These are phyloP conservation scores for Porites lobata DNA, from an alignment of 92 coral and sea anemone genomes.

Conservation along the genomic window DNA sequence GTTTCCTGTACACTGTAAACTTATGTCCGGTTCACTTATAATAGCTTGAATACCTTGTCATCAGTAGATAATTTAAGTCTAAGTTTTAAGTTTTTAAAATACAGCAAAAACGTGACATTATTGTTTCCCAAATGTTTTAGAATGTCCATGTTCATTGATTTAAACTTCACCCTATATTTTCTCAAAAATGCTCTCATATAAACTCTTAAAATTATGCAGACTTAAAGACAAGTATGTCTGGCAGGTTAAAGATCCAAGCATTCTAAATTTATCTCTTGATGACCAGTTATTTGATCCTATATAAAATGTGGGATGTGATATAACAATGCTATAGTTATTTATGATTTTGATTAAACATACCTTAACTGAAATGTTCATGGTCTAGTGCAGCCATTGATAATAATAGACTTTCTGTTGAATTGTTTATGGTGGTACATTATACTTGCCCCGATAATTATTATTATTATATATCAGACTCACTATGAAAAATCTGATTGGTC, in stretches of 20 bases:
- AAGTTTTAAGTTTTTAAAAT: constrained; percentile 13
- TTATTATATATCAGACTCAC: no score
- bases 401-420: constrained; percentile 19
- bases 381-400: constrained; percentile 8
- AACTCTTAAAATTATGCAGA: neutral
- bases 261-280: constrained; percentile 14
- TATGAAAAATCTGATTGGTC: no score
- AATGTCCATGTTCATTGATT: constrained; percentile 20
- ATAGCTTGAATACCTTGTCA: constrained; percentile 20
- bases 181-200: constrained; percentile 4
- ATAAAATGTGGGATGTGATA: constrained; percentile 18
- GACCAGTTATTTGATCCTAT: constrained; percentile 23
- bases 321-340: constrained; percentile 1
- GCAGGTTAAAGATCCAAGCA: constrained; percentile 4
- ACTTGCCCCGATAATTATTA: constrained; percentile 4
- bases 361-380: constrained; percentile 5
- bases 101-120: neutral
- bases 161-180: constrained; percentile 16
- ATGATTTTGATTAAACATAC: constrained; percentile 11
- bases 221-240: constrained; percentile 15
- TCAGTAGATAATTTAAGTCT: constrained; percentile 1
- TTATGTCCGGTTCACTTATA: constrained; percentile 4
- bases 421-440: constrained; percentile 18
- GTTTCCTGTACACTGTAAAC: constrained; percentile 15
- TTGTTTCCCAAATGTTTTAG: constrained; percentile 2